Evolutionary conservation across 2,888 invertebrate species (phyloP).

Genomic region (Drosophila limbata): DNA sequence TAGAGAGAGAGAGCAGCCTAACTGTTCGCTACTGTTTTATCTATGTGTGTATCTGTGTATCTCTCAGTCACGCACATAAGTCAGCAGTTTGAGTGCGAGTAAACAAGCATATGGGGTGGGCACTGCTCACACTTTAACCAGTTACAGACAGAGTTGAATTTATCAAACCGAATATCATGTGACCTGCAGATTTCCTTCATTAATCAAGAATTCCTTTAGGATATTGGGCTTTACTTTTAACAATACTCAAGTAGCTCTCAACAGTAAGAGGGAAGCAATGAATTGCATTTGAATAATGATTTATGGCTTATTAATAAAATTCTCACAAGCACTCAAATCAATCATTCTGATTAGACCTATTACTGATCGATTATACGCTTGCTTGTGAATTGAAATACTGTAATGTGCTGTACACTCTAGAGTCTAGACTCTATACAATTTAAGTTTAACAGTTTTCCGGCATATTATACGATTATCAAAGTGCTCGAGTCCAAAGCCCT

Average conservation of each 20-base stretch:
- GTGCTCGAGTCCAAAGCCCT: conserved; percentile 34
- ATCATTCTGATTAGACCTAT: conserved; percentile 68
- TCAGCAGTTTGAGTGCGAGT: conserved; percentile 44
- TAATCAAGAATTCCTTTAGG: conserved; percentile 24
- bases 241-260: conserved; percentile 27
- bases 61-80: conserved; percentile 61
- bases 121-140: conserved; percentile 47
- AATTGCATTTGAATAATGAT: conserved; percentile 67
- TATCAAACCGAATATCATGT: conserved; percentile 75
- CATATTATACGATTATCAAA: conserved; percentile 19
- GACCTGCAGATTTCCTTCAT: conserved; percentile 45
- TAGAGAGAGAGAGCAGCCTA: conserved; percentile 15
- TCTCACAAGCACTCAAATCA: conserved; percentile 48
- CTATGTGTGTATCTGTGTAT: conserved; percentile 44
- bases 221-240: conserved; percentile 2
- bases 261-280: conserved; percentile 38
- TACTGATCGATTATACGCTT: conserved; percentile 30
- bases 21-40: conserved; percentile 18
- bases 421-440: conserved; percentile 10
- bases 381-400: conserved; percentile 28
- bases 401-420: conserved; percentile 20
- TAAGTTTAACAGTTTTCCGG: conserved; percentile 28
- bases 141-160: conserved; percentile 70
- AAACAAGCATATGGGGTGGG: conserved; percentile 3
- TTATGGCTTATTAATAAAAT: conserved; percentile 59